phyloP scores from a whole-genome alignment of 2,888 invertebrate species.

The Mesorhabditis belari region DNA sequence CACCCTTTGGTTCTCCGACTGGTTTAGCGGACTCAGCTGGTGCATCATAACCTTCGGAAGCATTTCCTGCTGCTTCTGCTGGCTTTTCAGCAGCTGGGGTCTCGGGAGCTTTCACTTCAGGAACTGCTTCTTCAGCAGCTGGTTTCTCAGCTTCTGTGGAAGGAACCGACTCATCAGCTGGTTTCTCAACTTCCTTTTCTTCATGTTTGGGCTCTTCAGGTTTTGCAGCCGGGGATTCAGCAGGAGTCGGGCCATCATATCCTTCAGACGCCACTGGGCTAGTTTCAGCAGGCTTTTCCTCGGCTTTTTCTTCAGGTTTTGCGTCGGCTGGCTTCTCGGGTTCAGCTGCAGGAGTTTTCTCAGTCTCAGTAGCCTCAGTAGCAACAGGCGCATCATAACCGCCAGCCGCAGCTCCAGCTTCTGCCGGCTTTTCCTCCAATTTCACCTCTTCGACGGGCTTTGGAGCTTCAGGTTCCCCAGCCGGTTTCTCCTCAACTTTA shows the following conservation, averaged over 20 bases:
- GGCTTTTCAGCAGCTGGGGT: background rate
- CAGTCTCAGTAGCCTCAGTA: background rate
- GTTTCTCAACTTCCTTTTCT: background rate
- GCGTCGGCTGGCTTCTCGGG: too few relatives aligned
- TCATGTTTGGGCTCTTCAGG: background rate
- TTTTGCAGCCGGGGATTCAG: background rate
- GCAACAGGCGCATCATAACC: background rate
- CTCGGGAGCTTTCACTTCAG: background rate
- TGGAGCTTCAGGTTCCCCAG: background rate
- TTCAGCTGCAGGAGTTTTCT: background rate
- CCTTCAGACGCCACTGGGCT: background rate
- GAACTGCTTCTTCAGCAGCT: background rate
- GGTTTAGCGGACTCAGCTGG: background rate
- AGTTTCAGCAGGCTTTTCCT: background rate
- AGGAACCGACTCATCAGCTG: background rate
- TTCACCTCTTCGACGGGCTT: background rate
- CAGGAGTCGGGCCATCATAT: background rate
- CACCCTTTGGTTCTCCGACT: background rate
- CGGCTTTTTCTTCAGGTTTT: background rate
- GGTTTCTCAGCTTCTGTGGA: background rate
- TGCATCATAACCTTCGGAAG: background rate
- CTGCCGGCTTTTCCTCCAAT: background rate
- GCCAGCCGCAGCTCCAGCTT: background rate
- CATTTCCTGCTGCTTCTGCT: background rate
- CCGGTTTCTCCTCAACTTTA: background rate